Evolutionary conservation across 1,140 invertebrate genomes (phyloP).

Genomic region (Limonius californicus): DNA sequence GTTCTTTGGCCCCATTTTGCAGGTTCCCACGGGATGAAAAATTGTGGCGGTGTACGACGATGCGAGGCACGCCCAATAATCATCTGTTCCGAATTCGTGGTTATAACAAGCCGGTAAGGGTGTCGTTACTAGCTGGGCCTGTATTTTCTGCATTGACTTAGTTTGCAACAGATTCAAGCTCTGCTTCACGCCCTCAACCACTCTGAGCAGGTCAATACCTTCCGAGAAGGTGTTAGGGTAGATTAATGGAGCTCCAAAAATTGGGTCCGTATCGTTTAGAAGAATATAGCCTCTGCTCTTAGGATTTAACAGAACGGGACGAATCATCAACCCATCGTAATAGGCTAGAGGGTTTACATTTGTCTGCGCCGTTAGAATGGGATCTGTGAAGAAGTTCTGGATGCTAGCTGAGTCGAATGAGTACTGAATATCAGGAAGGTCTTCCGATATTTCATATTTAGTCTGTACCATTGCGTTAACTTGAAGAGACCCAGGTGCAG

Average conservation of each 20-base stretch:
- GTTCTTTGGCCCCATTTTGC: constrained; percentile 56
- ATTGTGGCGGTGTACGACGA: constrained; percentile 46
- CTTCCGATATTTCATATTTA: constrained; percentile 36
- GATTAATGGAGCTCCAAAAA: constrained; percentile 57
- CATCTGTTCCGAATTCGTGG: constrained; percentile 46
- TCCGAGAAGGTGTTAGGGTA: constrained; percentile 64
- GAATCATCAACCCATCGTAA: constrained; percentile 48
- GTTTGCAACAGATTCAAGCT: constrained; percentile 51
- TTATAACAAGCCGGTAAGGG: constrained; percentile 46
- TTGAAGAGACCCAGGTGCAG: constrained; percentile 50
- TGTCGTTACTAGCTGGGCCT: constrained; percentile 43
- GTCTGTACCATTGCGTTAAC: constrained; percentile 55
- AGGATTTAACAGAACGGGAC: constrained; percentile 52
- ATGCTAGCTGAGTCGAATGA: constrained; percentile 56
- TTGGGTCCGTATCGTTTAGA: constrained; percentile 55
- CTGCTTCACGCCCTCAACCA: constrained; percentile 54
- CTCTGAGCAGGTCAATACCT: constrained; percentile 51
- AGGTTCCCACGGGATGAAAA: constrained; percentile 56
- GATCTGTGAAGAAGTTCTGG: constrained; percentile 47
- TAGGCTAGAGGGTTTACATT: constrained; percentile 51
- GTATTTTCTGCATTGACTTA: constrained; percentile 45
- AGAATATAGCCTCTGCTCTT: constrained; percentile 57
- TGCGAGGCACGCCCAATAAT: constrained; percentile 53
- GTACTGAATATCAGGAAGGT: constrained; percentile 62
- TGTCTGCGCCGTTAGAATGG: constrained; percentile 49